These are phyloP conservation scores for Myanophis thanlyinensis DNA, from an alignment of 2,113 vertebrate genomes.

Conservation along the genomic window DNA sequence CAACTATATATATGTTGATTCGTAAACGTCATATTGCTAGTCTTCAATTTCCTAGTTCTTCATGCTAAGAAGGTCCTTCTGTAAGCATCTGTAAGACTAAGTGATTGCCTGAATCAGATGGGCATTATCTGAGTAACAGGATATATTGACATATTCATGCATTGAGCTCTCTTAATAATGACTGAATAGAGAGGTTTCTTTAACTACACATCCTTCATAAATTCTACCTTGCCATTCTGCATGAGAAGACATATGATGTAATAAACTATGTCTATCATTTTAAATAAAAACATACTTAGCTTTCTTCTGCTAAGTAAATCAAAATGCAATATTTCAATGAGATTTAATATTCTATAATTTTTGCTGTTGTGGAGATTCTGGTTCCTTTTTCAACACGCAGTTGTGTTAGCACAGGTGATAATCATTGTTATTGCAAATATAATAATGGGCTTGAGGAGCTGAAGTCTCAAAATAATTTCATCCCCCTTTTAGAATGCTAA, in stretches of 20 bases:
- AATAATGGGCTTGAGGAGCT: not conserved
- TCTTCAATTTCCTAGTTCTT: not conserved
- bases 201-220: not conserved
- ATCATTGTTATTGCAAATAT: conserved; percentile 10
- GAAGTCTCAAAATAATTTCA: not conserved
- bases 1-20: not conserved
- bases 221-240: not conserved
- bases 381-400: not conserved
- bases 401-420: not conserved
- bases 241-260: not conserved
- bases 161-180: not conserved
- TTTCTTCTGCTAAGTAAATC: not conserved
- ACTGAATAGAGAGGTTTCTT: not conserved
- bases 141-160: not conserved
- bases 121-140: not conserved
- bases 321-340: not conserved
- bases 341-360: not conserved
- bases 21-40: not conserved
- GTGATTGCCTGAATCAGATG: not conserved
- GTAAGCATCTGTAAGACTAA: not conserved
- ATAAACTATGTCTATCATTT: not conserved
- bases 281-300: not conserved
- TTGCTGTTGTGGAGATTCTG: not conserved
- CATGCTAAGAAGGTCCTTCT: not conserved
- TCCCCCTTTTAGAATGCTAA: not conserved